phyloP scores from a whole-genome alignment of 2,113 vertebrate genomes.

The Oriolus oriolus region DNA sequence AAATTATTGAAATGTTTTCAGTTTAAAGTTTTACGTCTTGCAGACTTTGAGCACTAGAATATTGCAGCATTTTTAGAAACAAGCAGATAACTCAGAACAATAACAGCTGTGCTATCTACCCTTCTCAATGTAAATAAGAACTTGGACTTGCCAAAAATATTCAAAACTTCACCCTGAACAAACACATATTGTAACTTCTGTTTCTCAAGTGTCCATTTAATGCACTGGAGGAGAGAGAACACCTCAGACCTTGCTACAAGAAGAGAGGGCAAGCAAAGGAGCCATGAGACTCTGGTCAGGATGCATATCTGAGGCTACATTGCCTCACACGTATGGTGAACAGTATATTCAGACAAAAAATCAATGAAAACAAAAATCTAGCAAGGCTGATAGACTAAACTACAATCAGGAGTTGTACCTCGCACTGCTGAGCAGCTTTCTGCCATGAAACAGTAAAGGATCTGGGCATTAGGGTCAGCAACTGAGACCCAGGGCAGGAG shows the following conservation, averaged over 20 bases:
- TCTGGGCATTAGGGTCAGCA: fast-evolving
- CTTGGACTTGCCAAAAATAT: neutral
- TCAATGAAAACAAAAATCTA: neutral
- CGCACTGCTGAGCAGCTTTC: neutral
- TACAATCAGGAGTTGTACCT: neutral
- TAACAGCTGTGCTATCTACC: neutral
- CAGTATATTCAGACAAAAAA: neutral
- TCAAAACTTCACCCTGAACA: neutral
- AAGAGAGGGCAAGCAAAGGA: neutral
- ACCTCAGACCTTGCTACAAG: neutral
- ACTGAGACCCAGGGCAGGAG: neutral
- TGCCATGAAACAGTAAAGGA: neutral
- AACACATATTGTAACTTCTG: neutral
- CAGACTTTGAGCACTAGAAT: neutral
- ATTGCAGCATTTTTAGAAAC: neutral
- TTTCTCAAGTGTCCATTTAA: neutral
- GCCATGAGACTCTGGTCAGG: neutral
- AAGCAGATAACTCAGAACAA: neutral
- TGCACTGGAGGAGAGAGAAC: neutral
- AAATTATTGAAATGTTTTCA: neutral
- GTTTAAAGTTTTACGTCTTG: neutral
- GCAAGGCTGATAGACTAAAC: neutral
- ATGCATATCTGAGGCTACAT: neutral
- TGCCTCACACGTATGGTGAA: fast-evolving
- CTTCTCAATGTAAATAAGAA: neutral